Conservation (phyloP, 2,888 invertebrate genomes). For the Torymus aiolomorphi region DNA sequence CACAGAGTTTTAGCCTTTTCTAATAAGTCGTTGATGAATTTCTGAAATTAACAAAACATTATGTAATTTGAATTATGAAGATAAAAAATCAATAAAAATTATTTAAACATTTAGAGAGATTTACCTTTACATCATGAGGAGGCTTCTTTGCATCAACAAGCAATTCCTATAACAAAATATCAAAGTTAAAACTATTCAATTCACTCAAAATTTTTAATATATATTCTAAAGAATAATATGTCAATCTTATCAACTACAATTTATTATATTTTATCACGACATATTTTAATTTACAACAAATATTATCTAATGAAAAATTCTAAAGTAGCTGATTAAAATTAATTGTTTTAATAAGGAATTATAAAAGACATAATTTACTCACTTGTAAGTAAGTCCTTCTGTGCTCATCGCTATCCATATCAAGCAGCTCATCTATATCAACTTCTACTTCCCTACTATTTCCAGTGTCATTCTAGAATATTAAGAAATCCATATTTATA, state of each 20-base stretch:
- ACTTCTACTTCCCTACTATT: slow-evolving; percentile 88
- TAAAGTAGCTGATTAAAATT: too few species aligned
- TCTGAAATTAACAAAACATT: slow-evolving; percentile 79
- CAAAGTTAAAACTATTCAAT: too few species aligned
- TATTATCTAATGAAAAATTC: too few species aligned
- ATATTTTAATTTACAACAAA: slow-evolving; percentile 15
- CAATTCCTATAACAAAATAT: slow-evolving; percentile 78
- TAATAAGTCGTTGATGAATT: slow-evolving; percentile 92
- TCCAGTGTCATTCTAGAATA: slow-evolving; percentile 77
- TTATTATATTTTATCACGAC: not conserved
- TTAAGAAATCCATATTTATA: slow-evolving; percentile 35
- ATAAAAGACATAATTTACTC: slow-evolving; percentile 63
- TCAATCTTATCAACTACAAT: slow-evolving; percentile 23
- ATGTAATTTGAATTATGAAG: slow-evolving; percentile 33
- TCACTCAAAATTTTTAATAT: not conserved
- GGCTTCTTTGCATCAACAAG: slow-evolving; percentile 91
- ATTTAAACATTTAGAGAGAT: slow-evolving; percentile 66
- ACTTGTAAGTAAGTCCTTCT: slow-evolving; percentile 89
- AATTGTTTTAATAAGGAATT: too few species aligned
- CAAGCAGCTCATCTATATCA: slow-evolving; percentile 95
- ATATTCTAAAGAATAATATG: slow-evolving; percentile 28
- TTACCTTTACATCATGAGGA: slow-evolving; percentile 90
- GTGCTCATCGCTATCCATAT: slow-evolving; percentile 93
- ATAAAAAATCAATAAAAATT: slow-evolving; percentile 40
- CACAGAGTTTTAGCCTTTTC: slow-evolving; percentile 93